Conservation (phyloP, 2,113 vertebrate genomes). For the Apaloderma vittatum region DNA sequence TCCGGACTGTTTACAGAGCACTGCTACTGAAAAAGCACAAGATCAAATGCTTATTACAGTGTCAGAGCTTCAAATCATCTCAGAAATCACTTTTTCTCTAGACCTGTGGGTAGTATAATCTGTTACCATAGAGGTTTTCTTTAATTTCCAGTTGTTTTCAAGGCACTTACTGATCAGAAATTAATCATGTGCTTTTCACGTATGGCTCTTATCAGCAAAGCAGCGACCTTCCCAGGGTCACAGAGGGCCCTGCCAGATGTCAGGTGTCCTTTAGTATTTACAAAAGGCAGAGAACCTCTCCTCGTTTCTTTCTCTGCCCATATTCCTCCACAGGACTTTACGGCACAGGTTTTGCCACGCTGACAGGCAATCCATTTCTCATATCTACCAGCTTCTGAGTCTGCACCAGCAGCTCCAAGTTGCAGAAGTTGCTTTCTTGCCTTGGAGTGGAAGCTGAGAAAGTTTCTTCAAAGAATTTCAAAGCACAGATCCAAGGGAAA, state of each 20-base stretch:
- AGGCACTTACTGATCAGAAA: not conserved
- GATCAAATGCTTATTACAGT: not conserved
- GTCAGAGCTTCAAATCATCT: not conserved
- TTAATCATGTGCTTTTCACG: not conserved
- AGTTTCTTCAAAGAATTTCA: not conserved
- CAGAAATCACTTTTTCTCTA: not conserved
- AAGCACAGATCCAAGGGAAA: not conserved
- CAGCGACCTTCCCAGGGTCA: not conserved
- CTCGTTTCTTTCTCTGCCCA: not conserved
- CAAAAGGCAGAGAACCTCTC: not conserved
- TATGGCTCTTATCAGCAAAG: not conserved
- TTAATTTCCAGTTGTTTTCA: not conserved
- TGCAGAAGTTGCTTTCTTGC: not conserved
- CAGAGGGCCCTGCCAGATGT: not conserved
- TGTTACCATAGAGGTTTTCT: not conserved
- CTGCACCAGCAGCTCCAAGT: not conserved
- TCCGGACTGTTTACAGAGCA: not conserved
- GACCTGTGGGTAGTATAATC: no score
- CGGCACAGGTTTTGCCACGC: not conserved
- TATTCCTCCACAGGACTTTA: not conserved
- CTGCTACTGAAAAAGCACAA: not conserved
- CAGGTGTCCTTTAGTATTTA: not conserved
- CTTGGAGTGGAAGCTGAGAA: not conserved
- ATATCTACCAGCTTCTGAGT: not conserved
- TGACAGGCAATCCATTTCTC: not conserved